phyloP scores from a whole-genome alignment of 1,140 invertebrate genomes.

The Drosophila mojavensis region DNA sequence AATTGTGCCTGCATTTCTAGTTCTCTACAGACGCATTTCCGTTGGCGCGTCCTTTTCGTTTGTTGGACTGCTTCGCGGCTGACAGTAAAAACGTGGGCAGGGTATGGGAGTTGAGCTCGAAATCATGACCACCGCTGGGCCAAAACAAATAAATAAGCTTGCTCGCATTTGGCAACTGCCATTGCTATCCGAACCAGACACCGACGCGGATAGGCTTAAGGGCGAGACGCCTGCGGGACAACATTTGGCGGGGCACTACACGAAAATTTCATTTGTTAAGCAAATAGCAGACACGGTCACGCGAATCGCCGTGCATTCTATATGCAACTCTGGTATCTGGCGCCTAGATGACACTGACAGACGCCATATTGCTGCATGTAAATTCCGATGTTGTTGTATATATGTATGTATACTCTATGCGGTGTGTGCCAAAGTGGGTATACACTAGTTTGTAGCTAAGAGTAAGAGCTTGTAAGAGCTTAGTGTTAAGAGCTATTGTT shows the following conservation, averaged over 20 bases:
- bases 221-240: neutral
- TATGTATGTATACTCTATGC: neutral
- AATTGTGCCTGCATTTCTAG: constrained; percentile 60
- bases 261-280: constrained; percentile 82
- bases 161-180: constrained; percentile 75
- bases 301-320: constrained; percentile 33
- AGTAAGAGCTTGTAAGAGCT: too few relatives aligned
- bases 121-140: constrained; percentile 72
- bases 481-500: too few relatives aligned
- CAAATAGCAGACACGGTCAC: constrained; percentile 62
- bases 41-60: constrained; percentile 60
- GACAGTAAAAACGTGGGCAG: neutral
- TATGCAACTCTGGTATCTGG: constrained; percentile 55
- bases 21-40: constrained; percentile 76
- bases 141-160: constrained; percentile 80
- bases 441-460: neutral
- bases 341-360: constrained; percentile 66
- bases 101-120: constrained; percentile 1
- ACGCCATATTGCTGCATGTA: constrained; percentile 57
- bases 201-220: neutral
- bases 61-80: constrained; percentile 36
- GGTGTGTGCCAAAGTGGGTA: constrained; percentile 15
- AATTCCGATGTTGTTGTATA: constrained; percentile 25
- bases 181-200: constrained; percentile 54
- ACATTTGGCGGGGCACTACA: constrained; percentile 50